Percentiles rank a stretch among this genome's conserved stretches.
phyloP scores from a whole-genome alignment of 2,888 invertebrate species.

The Rhaphigaster nebulosa region DNA sequence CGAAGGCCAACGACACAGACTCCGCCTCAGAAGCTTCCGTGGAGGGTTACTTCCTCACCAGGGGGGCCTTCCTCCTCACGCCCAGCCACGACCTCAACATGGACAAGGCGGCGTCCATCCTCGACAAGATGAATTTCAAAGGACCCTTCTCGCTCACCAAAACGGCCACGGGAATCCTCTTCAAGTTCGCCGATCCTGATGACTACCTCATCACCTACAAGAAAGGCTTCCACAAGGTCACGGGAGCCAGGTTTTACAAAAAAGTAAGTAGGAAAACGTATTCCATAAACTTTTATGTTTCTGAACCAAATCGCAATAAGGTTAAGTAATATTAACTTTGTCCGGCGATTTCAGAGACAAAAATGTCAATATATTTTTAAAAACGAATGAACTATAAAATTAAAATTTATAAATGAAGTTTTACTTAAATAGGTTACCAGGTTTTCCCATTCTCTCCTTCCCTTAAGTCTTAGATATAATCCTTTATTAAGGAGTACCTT shows the following conservation, averaged over 20 bases:
- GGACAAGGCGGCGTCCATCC: slow-evolving; percentile 87
- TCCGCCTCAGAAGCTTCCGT: slow-evolving; percentile 84
- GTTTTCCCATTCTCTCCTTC: too few species aligned
- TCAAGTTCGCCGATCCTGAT: slow-evolving; percentile 89
- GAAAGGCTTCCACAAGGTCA: slow-evolving; percentile 89
- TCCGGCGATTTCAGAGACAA: too few species aligned
- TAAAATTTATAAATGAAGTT: too few species aligned
- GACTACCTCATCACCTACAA: slow-evolving; percentile 89
- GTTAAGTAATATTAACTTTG: too few species aligned
- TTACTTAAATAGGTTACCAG: too few species aligned
- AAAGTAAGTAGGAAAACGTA: slow-evolving; percentile 75
- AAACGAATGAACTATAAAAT: too few species aligned
- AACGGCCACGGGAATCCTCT: slow-evolving; percentile 89
- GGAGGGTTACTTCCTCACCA: slow-evolving; percentile 79
- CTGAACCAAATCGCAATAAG: too few species aligned
- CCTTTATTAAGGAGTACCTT: too few species aligned
- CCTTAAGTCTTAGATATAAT: too few species aligned
- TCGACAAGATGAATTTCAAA: slow-evolving; percentile 90
- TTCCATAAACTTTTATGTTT: too few species aligned
- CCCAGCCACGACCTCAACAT: slow-evolving; percentile 88
- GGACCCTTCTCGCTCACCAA: slow-evolving; percentile 89
- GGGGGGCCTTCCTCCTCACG: slow-evolving; percentile 84
- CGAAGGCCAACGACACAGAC: slow-evolving; percentile 68
- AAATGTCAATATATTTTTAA: too few species aligned
- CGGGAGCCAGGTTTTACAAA: slow-evolving; percentile 87